Base-by-base conservation (phyloP, 2,797 vertebrate genomes). In the Rhinella marina region DNA sequence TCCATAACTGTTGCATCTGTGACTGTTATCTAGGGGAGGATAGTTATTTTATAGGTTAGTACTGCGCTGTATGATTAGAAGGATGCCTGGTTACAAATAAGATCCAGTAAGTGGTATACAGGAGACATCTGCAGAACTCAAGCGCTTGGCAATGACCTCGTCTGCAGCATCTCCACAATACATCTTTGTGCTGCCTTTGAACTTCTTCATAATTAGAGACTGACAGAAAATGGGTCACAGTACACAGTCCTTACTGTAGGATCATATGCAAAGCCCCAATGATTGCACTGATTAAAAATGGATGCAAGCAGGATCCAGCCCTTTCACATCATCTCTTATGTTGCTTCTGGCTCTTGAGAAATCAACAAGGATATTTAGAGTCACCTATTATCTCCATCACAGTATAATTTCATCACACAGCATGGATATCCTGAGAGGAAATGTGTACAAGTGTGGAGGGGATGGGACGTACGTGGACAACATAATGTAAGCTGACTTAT, bases 161-260 rank as follows among this genome's bases (percentile, higher is more conserved):
- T 72, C 66, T 16, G 66, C 52, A 57, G 52, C 50, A 3, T 27
- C 9, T 2, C 23, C 29, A 84, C 56, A 84, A 72, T 84, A 59
- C 13, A 14, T 73, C 82, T 75, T 84, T 84, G 82, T 84, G 27
- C 25, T 25, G 66, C 25, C 81, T 82, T 52, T 52, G 81, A 70
- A 72, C 48, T 72, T 82, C 50, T 52, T 62, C 70, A 61, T 70
- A 75, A 75, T 75, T 66, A 82, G 23, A 64, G 81, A 82, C 52
- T 68, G 56, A 84, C 82, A n/a, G 62, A 59, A 75, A 75, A 75
- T 41, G 32, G 82, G 70, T 84, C 70, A 84, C 68, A 27, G 68
- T 41, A 9, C 52, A 84, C 52, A 56, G 16, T 59, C 29, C 82
- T 72, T 57, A 41, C 54, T 61, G 70, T 48, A 29, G 76, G 12